Evolutionary conservation across 1,140 invertebrate species (phyloP).

Genomic region (Uloborus diversus): DNA sequence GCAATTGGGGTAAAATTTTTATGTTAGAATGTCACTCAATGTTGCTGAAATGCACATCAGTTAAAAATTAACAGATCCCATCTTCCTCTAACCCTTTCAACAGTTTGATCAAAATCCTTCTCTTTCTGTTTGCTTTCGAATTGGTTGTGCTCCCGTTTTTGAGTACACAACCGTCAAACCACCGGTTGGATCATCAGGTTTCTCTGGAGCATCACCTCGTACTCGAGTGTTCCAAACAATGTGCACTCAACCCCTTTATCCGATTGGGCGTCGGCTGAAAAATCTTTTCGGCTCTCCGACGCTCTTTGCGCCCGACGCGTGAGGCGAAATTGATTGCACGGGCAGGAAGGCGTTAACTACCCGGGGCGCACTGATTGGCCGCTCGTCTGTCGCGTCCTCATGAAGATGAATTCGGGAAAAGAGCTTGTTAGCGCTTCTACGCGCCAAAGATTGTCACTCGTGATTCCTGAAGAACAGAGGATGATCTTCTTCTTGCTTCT

Average conservation of each 20-base stretch:
- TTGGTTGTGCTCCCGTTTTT: too few species aligned
- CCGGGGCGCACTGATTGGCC: slow-evolving; percentile 28
- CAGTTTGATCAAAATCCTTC: too few species aligned
- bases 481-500: background rate
- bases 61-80: too few species aligned
- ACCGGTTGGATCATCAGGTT: too few species aligned
- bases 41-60: too few species aligned
- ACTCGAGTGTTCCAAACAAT: too few species aligned
- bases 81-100: too few species aligned
- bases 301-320: background rate
- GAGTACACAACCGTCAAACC: too few species aligned
- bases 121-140: too few species aligned
- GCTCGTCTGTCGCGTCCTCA: slow-evolving; percentile 1
- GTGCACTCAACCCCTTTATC: slow-evolving; percentile 3
- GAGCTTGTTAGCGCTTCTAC: slow-evolving; percentile 9
- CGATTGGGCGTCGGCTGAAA: background rate
- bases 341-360: slow-evolving; percentile 37
- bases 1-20: too few species aligned
- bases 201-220: too few species aligned
- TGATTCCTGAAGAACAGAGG: background rate
- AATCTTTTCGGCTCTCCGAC: background rate
- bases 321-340: slow-evolving; percentile 43
- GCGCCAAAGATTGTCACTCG: slow-evolving; percentile 1
- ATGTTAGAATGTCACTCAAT: too few species aligned
- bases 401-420: slow-evolving; percentile 30